Base-by-base conservation (phyloP, 2,113 vertebrate genomes). In the Lophius piscatorius region DNA sequence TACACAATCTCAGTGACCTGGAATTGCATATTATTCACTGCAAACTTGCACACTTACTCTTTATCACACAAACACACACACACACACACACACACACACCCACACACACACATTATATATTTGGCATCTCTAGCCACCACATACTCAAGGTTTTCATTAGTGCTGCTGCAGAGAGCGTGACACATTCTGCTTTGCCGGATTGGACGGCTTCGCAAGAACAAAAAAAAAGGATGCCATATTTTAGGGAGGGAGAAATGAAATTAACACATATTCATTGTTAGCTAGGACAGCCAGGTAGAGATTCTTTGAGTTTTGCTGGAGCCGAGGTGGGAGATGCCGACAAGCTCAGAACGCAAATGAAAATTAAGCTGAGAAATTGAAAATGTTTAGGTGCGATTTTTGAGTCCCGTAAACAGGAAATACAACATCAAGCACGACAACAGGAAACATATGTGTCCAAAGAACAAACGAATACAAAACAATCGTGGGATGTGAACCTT, bases 61-160 rank as follows among this genome's bases (percentile, higher is more conserved):
- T 5, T 28, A 28, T 28, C 26, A 28, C 40, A 26, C n/a, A n/a
- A n/a, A n/a, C n/a, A n/a, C n/a, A n/a, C n/a, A n/a, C n/a, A n/a
- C n/a, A n/a, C n/a, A n/a, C n/a, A n/a, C n/a, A n/a, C 31, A 36
- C 35, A 49, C 39, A 16, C 21, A 35, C 49, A 47, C 39, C 55
- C 42, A 74, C 45, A 56, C 56, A 61, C 42, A 60, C 24, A 66
- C 45, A 78, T 74, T 59, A 78, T 85, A 64, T 18, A 20, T 64
- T 56, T 80, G 75, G 31, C 64, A 58, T 69, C 84, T 77, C 33
- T 52, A 51, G 46, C 56, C 62, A 60, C 62, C 39, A 49, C 28
- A 39, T 44, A 76, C 56, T 82, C 71, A 56, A 76, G 56, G 55
- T 82, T 85, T 85, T 70, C 74, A 86, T 87, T 85, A 80, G 75